A percentile compares a stretch with the other conserved stretches of the same genome.
These are phyloP conservation scores for Pangasius djambal DNA, from an alignment of 2,797 vertebrate species.

Conservation along the genomic window DNA sequence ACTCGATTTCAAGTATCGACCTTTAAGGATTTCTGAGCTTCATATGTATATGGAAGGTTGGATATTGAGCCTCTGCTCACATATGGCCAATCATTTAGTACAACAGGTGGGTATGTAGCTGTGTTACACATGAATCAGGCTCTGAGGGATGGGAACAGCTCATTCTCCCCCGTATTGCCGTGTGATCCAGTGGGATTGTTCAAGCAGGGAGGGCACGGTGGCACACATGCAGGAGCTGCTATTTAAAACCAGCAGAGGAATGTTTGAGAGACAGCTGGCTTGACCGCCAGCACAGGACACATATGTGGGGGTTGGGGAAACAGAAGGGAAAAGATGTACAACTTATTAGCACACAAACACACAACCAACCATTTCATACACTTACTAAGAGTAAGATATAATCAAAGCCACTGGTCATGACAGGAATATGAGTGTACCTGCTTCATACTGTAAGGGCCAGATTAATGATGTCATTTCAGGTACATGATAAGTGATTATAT, in stretches of 20 bases:
- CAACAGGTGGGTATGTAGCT: conserved; percentile 28
- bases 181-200: conserved; percentile 46
- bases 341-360: not conserved
- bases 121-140: not conserved
- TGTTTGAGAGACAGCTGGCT: conserved; percentile 72
- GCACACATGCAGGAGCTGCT: conserved; percentile 60
- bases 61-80: conserved; percentile 4
- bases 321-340: not conserved
- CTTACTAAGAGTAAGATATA: not conserved
- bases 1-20: not conserved
- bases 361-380: not conserved
- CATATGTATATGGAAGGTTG: not conserved
- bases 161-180: not conserved
- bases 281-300: conserved; percentile 30
- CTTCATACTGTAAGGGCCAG: not conserved
- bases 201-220: conserved; percentile 41
- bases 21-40: not conserved
- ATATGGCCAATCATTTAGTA: conserved; percentile 4
- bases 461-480: not conserved
- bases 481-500: not conserved
- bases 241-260: conserved; percentile 76
- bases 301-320: conserved; percentile 43
- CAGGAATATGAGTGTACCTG: not conserved
- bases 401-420: not conserved
- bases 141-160: conserved; percentile 12